These are phyloP conservation scores for Misgurnus mizolepis DNA, from an alignment of 2,113 vertebrate species.

Conservation along the genomic window DNA sequence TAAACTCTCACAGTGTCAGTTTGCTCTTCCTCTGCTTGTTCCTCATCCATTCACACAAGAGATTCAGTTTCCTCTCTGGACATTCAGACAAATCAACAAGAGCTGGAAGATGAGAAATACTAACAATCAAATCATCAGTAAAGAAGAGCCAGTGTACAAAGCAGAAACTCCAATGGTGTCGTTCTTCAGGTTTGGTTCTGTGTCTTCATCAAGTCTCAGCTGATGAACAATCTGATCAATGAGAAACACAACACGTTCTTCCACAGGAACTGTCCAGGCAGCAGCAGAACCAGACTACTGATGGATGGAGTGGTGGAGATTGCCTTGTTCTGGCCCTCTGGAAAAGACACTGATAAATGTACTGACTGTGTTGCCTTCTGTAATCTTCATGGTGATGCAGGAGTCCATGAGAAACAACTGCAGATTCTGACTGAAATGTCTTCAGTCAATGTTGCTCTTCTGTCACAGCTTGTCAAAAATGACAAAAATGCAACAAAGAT, in stretches of 20 bases:
- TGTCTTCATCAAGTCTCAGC: conserved; percentile 76
- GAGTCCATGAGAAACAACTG: not conserved
- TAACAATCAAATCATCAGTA: conserved; percentile 21
- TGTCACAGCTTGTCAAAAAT: conserved; percentile 28
- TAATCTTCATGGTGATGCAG: conserved; percentile 26
- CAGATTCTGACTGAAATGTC: conserved; percentile 58
- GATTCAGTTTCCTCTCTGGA: conserved; percentile 73
- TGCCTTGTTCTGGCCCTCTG: conserved; percentile 76
- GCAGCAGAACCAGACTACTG: conserved; percentile 63
- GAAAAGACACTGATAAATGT: conserved; percentile 33
- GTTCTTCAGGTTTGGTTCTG: conserved; percentile 74
- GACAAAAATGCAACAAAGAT: not conserved
- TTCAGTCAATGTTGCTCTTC: conserved; percentile 63
- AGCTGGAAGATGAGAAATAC: conserved; percentile 65
- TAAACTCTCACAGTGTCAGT: conserved; percentile 78
- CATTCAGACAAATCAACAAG: conserved; percentile 71
- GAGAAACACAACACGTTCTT: conserved; percentile 71
- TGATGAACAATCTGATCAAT: conserved; percentile 75
- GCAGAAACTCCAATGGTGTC: conserved; percentile 67
- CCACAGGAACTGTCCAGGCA: conserved; percentile 70
- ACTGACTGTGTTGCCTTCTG: not conserved
- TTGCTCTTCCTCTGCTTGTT: conserved; percentile 75
- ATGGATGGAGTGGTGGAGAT: conserved; percentile 78
- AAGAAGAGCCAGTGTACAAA: conserved; percentile 63
- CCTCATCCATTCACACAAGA: conserved; percentile 59